These are phyloP conservation scores for Eunapius fragilis DNA, from an alignment of 37 sponge, comb jelly and placozoan genomes.

Conservation along the genomic window DNA sequence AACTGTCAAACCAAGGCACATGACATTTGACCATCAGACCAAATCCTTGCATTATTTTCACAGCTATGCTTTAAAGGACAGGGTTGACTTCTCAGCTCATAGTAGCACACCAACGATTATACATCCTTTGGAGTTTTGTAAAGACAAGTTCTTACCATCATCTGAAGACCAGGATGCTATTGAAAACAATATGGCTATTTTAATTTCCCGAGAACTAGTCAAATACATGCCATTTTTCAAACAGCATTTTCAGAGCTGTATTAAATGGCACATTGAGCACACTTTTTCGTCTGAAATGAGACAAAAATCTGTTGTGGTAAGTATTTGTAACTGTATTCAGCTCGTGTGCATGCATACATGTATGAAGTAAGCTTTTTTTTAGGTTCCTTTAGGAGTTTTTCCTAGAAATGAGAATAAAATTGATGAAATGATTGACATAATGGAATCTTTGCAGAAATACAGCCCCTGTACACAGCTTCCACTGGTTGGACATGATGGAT, in stretches of 20 bases:
- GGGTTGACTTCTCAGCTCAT: constrained; percentile 20
- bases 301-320: constrained; percentile 48
- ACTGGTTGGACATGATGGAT: neutral
- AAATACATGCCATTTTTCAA: constrained; percentile 23
- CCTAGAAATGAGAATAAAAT: constrained; percentile 34
- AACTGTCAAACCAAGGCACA: neutral
- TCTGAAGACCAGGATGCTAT: constrained; percentile 14
- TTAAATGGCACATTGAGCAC: constrained; percentile 23
- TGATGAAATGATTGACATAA: constrained; percentile 57
- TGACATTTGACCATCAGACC: neutral
- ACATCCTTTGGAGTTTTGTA: too few species aligned
- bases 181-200: neutral
- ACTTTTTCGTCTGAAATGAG: constrained; percentile 20
- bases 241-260: neutral
- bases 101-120: too few species aligned
- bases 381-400: constrained; percentile 50
- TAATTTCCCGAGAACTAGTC: constrained; percentile 28
- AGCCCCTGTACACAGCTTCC: constrained; percentile 1
- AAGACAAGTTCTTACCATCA: constrained; percentile 21
- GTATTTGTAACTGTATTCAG: neutral
- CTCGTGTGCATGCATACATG: too few species aligned
- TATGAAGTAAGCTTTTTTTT: neutral
- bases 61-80: constrained; percentile 28
- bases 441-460: constrained; percentile 29
- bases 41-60: constrained; percentile 21